A percentile compares a stretch with the other conserved stretches of the same genome.
phyloP scores from a whole-genome alignment of 2,888 invertebrate genomes.

The Agonopterix heracliana region DNA sequence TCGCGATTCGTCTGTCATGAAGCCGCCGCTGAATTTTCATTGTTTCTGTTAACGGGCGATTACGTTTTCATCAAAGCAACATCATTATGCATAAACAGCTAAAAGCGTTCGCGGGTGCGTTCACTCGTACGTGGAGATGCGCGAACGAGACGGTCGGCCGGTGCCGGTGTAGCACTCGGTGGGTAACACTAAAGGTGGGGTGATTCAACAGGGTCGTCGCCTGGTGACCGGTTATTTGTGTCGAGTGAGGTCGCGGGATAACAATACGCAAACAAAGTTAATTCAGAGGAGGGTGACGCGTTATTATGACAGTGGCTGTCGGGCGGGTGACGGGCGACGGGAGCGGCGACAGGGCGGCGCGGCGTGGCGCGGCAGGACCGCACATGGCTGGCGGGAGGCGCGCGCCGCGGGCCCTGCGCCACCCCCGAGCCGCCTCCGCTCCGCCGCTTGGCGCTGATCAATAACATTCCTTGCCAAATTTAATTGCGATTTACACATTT shows the following conservation, averaged over 20 bases:
- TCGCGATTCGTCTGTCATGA: slow-evolving; percentile 59
- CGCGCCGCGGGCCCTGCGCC: slow-evolving; percentile 18
- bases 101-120: slow-evolving; percentile 1
- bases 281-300: slow-evolving; percentile 48
- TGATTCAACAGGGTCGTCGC: slow-evolving; percentile 5
- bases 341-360: slow-evolving; percentile 21
- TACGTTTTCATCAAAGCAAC: slow-evolving; percentile 27
- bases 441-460: slow-evolving; percentile 16
- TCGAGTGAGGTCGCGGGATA: slow-evolving; percentile 34
- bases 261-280: slow-evolving; percentile 64
- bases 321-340: slow-evolving; percentile 17
- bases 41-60: slow-evolving; percentile 44
- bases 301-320: slow-evolving; percentile 39
- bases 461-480: slow-evolving; percentile 21
- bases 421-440: slow-evolving; percentile 5
- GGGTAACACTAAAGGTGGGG: not conserved
- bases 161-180: not conserved
- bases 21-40: slow-evolving; percentile 50
- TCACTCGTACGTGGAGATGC: not conserved
- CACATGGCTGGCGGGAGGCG: slow-evolving; percentile 6
- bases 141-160: not conserved
- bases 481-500: slow-evolving; percentile 5
- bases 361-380: not conserved
- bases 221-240: slow-evolving; percentile 37
- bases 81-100: slow-evolving; percentile 8